Evolutionary conservation across 1,140 invertebrate genomes (phyloP).

Genomic region (Atta cephalotes): DNA sequence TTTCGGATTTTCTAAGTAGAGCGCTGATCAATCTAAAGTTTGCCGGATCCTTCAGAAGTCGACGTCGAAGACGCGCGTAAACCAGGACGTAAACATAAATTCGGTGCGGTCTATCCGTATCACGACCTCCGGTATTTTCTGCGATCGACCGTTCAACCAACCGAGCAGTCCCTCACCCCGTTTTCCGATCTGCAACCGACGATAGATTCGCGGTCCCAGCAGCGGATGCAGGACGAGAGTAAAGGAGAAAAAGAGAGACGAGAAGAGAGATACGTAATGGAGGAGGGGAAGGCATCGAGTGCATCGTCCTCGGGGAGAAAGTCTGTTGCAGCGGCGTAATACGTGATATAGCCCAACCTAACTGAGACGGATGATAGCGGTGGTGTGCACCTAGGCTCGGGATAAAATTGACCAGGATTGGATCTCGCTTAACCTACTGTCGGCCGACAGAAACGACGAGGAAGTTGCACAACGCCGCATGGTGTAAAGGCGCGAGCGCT

Average conservation of each 20-base stretch:
- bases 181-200: conserved; percentile 41
- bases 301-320: conserved; percentile 86
- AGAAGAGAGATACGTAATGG: neutral
- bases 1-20: neutral
- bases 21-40: neutral
- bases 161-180: neutral
- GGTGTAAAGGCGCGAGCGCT: conserved; percentile 19
- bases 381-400: conserved; percentile 63
- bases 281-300: conserved; percentile 76
- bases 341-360: conserved; percentile 80
- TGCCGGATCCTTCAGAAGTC: neutral
- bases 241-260: neutral
- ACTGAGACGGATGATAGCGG: conserved; percentile 65
- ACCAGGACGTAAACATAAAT: conserved; percentile 45
- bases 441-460: conserved; percentile 65
- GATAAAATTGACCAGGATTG: conserved; percentile 80
- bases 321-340: conserved; percentile 81
- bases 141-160: conserved; percentile 35
- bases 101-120: conserved; percentile 22
- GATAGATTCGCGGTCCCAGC: conserved; percentile 35
- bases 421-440: conserved; percentile 77
- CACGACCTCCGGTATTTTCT: conserved; percentile 48
- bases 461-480: conserved; percentile 73
- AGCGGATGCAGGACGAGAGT: conserved; percentile 40
- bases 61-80: neutral